These are phyloP conservation scores for Desmodus rotundus DNA, from an alignment of 2,113 vertebrate genomes.

Conservation along the genomic window DNA sequence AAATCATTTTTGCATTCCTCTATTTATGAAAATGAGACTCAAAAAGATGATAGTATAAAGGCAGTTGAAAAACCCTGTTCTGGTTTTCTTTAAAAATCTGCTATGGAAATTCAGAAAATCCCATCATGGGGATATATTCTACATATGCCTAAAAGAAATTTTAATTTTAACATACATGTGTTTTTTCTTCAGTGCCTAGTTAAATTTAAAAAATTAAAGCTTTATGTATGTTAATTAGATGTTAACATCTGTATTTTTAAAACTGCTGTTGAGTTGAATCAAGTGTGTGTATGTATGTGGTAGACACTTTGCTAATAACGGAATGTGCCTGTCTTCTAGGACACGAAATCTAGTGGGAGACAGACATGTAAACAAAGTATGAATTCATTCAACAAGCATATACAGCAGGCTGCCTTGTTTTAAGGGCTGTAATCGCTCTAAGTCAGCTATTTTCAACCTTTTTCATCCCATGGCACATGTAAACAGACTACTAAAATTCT, in stretches of 20 bases:
- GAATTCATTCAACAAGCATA: constrained; percentile 25
- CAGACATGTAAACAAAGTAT: not conserved
- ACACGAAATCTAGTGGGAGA: not conserved
- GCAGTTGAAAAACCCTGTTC: constrained; percentile 22
- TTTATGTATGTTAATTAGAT: constrained; percentile 15
- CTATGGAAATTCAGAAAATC: constrained; percentile 40
- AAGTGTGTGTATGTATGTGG: not conserved
- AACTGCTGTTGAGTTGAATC: not conserved
- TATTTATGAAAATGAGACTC: constrained; percentile 32
- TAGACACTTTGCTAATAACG: constrained; percentile 6
- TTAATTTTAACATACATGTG: not conserved
- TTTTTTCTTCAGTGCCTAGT: not conserved
- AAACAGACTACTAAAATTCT: no score
- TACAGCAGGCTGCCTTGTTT: not conserved
- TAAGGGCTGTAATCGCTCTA: not conserved
- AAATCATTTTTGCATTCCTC: constrained; percentile 31
- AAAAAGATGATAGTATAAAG: constrained; percentile 17
- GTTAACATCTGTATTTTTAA: constrained; percentile 12
- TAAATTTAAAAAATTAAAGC: constrained; percentile 39
- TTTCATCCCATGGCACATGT: no score
- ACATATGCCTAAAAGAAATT: not conserved
- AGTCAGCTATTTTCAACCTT: not conserved
- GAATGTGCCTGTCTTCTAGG: constrained; percentile 15
- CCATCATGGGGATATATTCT: not conserved
- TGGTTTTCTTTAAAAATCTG: constrained; percentile 22